These are phyloP conservation scores for Drosophila saltans DNA, from an alignment of 1,140 invertebrate species.

Conservation along the genomic window DNA sequence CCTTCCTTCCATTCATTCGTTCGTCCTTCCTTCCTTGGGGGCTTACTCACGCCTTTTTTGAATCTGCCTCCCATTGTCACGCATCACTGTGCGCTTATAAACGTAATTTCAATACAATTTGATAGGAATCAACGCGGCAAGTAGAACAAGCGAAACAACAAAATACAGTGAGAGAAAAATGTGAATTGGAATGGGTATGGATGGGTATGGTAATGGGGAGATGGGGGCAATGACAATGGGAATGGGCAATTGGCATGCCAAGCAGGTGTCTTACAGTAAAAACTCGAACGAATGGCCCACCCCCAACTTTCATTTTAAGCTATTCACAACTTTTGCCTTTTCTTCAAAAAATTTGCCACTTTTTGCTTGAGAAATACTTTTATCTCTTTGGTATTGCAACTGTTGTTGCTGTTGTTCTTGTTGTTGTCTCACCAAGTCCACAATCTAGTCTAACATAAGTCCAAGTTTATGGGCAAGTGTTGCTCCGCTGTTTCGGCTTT, in stretches of 20 bases:
- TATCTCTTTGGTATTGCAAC: conserved; percentile 45
- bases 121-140: conserved; percentile 20
- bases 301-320: conserved; percentile 24
- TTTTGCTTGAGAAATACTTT: conserved; percentile 39
- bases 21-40: background rate
- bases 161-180: background rate
- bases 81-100: conserved; percentile 9
- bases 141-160: background rate
- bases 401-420: background rate
- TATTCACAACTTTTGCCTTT: conserved; percentile 39
- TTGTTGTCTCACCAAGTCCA: background rate
- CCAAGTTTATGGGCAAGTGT: conserved; percentile 1
- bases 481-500: conserved; percentile 41
- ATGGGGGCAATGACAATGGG: background rate
- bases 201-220: background rate
- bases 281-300: no score
- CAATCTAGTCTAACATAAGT: background rate
- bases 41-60: background rate
- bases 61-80: conserved; percentile 2
- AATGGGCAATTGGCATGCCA: conserved; percentile 12
- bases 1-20: no score
- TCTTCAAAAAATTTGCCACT: background rate
- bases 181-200: background rate
- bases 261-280: conserved; percentile 7
- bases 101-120: conserved; percentile 27